These are phyloP conservation scores for Heteronetta atricapilla DNA, from an alignment of 2,113 vertebrate genomes.

Conservation along the genomic window DNA sequence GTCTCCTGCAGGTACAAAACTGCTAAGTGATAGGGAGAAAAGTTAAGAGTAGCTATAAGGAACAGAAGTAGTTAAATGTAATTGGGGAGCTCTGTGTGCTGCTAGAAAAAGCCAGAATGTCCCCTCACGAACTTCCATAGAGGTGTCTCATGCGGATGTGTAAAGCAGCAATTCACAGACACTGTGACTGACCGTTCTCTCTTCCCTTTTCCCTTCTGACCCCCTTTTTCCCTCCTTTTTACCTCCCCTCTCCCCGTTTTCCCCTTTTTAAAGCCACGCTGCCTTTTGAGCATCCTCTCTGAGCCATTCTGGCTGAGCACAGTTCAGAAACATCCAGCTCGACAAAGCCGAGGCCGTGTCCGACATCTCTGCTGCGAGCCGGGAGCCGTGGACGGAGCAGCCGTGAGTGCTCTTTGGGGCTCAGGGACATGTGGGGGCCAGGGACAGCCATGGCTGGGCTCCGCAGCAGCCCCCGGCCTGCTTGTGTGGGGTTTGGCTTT, in stretches of 20 bases:
- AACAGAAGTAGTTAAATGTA: neutral
- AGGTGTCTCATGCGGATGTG: neutral
- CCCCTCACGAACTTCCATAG: neutral
- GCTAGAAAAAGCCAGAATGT: neutral
- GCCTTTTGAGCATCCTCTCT: neutral
- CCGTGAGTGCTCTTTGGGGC: fast-evolving
- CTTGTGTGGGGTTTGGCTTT: neutral
- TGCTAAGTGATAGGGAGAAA: neutral
- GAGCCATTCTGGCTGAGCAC: neutral
- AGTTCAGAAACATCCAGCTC: neutral
- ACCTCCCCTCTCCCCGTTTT: too few relatives aligned
- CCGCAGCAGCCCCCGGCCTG: neutral
- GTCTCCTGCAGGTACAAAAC: neutral
- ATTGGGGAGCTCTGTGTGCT: neutral
- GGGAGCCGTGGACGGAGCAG: neutral
- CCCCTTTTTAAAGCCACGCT: neutral
- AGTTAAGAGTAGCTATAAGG: neutral
- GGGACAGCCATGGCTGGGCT: neutral
- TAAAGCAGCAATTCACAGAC: neutral
- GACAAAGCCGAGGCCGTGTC: neutral
- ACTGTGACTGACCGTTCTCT: too few relatives aligned
- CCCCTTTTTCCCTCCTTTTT: neutral
- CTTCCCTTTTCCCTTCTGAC: too few relatives aligned
- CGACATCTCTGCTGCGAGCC: neutral
- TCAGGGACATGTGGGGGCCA: neutral